Percentiles rank a stretch among this genome's conserved stretches.
These are phyloP conservation scores for Hetaerina americana DNA, from an alignment of 1,140 invertebrate species.

Conservation along the genomic window DNA sequence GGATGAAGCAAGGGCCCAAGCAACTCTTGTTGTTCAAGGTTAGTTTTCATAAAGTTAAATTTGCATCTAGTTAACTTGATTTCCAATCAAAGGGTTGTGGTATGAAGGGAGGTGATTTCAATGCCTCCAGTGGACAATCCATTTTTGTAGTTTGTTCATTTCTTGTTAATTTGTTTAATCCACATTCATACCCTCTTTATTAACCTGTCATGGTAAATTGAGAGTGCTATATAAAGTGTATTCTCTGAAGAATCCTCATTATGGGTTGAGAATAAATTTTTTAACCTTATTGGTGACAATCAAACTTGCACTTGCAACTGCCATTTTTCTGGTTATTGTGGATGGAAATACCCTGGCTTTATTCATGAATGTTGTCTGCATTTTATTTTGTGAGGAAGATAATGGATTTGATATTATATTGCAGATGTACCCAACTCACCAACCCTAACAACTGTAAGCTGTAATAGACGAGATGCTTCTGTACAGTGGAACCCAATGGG, in stretches of 20 bases:
- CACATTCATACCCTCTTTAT: no score
- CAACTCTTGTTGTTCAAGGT: slow-evolving; percentile 86
- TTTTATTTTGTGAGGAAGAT: not conserved
- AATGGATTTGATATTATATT: slow-evolving; percentile 14
- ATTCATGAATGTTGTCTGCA: not conserved
- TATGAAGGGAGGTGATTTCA: not conserved
- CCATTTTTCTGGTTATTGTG: no score
- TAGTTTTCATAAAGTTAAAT: slow-evolving; percentile 13
- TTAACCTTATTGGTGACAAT: no score
- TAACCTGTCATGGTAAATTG: no score
- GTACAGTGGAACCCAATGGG: slow-evolving; percentile 77
- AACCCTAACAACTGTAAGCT: slow-evolving; percentile 46
- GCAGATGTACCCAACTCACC: slow-evolving; percentile 87
- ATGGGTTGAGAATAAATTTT: no score
- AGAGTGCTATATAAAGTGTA: no score
- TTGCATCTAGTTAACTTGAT: no score
- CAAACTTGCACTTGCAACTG: no score
- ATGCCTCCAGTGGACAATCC: not conserved
- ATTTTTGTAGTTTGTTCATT: not conserved
- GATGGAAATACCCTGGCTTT: no score
- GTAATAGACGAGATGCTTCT: slow-evolving; percentile 53
- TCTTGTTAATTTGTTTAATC: no score
- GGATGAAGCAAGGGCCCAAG: slow-evolving; percentile 68
- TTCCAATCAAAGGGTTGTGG: not conserved
- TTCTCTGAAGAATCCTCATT: no score